Evolutionary conservation across 2,888 invertebrate genomes (phyloP).

Genomic region (Ochlodes sylvanus): DNA sequence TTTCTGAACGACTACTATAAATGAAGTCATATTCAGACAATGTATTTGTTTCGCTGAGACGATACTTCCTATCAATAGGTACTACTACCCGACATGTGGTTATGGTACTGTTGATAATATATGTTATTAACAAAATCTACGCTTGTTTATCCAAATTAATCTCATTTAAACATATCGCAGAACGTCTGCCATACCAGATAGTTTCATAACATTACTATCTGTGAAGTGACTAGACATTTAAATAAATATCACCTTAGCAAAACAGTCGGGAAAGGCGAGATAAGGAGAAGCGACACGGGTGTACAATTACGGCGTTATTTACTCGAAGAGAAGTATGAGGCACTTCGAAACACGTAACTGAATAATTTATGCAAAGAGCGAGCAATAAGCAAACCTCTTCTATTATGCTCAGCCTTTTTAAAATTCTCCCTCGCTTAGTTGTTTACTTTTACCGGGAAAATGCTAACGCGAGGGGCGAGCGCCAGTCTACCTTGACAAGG

Average conservation of each 20-base stretch:
- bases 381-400: constrained; percentile 47
- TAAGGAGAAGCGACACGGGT: constrained; percentile 29
- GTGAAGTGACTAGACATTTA: constrained; percentile 5
- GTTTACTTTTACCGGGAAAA: constrained; percentile 46
- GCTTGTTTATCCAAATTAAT: too few relatives aligned
- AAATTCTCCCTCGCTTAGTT: constrained; percentile 48
- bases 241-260: constrained; percentile 10
- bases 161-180: too few relatives aligned
- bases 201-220: constrained; percentile 2
- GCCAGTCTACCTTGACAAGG: constrained; percentile 11
- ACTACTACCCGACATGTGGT: too few relatives aligned
- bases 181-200: neutral
- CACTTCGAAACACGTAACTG: constrained; percentile 36
- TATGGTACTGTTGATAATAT: too few relatives aligned
- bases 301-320: constrained; percentile 39
- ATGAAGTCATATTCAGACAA: too few relatives aligned
- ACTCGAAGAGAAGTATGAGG: constrained; percentile 42
- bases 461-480: constrained; percentile 18
- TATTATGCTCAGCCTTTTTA: constrained; percentile 48
- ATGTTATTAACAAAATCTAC: too few relatives aligned
- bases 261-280: constrained; percentile 15
- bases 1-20: too few relatives aligned
- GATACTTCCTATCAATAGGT: too few relatives aligned
- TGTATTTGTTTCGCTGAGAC: too few relatives aligned
- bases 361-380: constrained; percentile 49